These are phyloP conservation scores for Eulemur mongoz DNA, from an alignment of 2,797 vertebrate species.

Conservation along the genomic window DNA sequence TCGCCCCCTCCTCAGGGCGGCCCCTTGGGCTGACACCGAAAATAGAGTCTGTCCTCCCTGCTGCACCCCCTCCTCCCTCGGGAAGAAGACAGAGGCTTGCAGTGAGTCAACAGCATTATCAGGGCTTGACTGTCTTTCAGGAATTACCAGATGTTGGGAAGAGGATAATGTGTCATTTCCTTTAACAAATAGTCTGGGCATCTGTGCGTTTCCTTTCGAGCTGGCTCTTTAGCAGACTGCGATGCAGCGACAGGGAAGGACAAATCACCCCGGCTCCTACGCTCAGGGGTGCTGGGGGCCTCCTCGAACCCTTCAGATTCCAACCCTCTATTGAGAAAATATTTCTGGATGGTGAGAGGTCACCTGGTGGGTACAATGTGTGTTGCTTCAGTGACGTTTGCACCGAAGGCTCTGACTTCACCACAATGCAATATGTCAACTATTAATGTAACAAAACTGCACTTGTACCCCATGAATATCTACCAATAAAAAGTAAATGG, in stretches of 20 bases:
- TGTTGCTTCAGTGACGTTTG: not conserved
- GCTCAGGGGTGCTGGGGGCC: not conserved
- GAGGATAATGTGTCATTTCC: constrained; percentile 82
- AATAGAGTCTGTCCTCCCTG: constrained; percentile 69
- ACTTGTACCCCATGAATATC: no score
- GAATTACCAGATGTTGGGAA: constrained; percentile 81
- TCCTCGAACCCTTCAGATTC: not conserved
- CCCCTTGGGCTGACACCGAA: constrained; percentile 40
- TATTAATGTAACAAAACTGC: no score
- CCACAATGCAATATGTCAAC: not conserved
- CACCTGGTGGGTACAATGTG: not conserved
- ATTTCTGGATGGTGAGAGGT: not conserved
- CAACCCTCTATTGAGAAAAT: not conserved
- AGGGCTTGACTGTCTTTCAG: constrained; percentile 75
- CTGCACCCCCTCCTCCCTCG: not conserved
- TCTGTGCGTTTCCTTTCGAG: constrained; percentile 81
- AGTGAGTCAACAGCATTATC: constrained; percentile 64
- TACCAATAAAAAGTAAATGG: no score
- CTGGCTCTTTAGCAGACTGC: constrained; percentile 6
- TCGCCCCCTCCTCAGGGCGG: constrained; percentile 49
- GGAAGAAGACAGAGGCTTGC: constrained; percentile 67
- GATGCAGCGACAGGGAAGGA: not conserved
- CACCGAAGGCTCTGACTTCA: not conserved
- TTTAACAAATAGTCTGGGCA: constrained; percentile 81
- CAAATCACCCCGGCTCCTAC: not conserved